Conservation (phyloP, 2,797 vertebrate species). For the Heterohyrax brucei region DNA sequence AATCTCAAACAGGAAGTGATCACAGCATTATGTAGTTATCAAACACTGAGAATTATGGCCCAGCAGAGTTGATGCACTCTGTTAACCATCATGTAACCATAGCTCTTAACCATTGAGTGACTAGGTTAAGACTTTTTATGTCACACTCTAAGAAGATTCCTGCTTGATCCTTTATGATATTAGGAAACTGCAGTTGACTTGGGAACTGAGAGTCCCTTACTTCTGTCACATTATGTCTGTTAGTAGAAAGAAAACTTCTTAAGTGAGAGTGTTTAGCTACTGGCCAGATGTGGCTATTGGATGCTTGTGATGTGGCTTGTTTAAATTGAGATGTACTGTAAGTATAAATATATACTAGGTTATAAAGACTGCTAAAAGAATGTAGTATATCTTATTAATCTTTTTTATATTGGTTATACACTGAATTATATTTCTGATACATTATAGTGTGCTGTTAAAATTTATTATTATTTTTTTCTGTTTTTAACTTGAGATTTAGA, state of each 20-base stretch:
- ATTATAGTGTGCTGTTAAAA: slow-evolving; percentile 32
- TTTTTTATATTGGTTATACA: neutral
- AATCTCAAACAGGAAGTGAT: no score
- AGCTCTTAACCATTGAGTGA: no score
- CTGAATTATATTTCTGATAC: slow-evolving; percentile 63
- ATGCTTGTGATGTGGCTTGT: neutral
- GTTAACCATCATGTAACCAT: no score
- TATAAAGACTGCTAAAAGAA: slow-evolving; percentile 42
- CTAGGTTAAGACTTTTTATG: neutral
- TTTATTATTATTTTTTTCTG: slow-evolving; percentile 61
- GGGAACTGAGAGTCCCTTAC: slow-evolving; percentile 38
- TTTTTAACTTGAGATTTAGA: slow-evolving; percentile 59
- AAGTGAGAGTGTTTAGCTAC: slow-evolving; percentile 37
- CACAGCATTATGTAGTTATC: no score
- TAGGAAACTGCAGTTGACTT: slow-evolving; percentile 29
- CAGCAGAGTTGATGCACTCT: no score
- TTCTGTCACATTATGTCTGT: slow-evolving; percentile 18
- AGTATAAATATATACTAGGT: neutral
- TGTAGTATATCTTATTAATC: slow-evolving; percentile 20
- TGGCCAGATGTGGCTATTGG: neutral
- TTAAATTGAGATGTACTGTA: slow-evolving; percentile 44
- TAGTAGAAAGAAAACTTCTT: slow-evolving; percentile 49
- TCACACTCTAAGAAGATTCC: slow-evolving; percentile 5
- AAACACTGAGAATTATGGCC: no score
- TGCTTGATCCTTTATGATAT: neutral